Conservation (phyloP, 2,888 invertebrate genomes). For the Oeneis ivallda region DNA sequence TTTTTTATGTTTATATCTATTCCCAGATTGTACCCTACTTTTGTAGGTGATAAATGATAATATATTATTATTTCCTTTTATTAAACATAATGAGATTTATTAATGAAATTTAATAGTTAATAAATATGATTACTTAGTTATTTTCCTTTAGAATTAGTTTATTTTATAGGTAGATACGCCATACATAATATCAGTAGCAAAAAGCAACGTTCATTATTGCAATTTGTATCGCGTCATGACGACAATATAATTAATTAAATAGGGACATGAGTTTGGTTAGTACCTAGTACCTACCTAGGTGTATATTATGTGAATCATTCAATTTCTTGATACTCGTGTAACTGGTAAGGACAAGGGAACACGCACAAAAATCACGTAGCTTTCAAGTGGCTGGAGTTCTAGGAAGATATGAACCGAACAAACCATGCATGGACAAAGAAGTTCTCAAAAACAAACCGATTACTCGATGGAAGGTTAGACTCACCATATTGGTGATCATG, state of each 20-base stretch:
- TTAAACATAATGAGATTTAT: not conserved
- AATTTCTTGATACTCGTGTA: not conserved
- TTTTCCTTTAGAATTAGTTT: too few relatives aligned
- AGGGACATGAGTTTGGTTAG: not conserved
- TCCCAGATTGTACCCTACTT: too few relatives aligned
- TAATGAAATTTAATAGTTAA: too few relatives aligned
- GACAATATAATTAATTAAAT: not conserved
- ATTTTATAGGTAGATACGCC: too few relatives aligned
- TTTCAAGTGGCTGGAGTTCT: not conserved
- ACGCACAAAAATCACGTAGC: not conserved
- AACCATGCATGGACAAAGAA: not conserved
- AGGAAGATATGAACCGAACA: not conserved
- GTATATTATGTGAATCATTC: slow-evolving; percentile 1
- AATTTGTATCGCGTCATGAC: not conserved
- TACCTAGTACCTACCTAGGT: too few relatives aligned
- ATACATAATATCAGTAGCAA: not conserved
- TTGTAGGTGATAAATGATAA: too few relatives aligned
- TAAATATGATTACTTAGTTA: too few relatives aligned
- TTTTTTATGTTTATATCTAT: not conserved
- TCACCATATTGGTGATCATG: too few relatives aligned
- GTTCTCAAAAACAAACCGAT: not conserved
- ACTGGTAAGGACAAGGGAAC: not conserved
- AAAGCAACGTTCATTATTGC: not conserved
- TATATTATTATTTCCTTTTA: not conserved
- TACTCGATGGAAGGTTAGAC: not conserved